Conservation (phyloP, 2,113 vertebrate genomes). For the Ictalurus punctatus region DNA sequence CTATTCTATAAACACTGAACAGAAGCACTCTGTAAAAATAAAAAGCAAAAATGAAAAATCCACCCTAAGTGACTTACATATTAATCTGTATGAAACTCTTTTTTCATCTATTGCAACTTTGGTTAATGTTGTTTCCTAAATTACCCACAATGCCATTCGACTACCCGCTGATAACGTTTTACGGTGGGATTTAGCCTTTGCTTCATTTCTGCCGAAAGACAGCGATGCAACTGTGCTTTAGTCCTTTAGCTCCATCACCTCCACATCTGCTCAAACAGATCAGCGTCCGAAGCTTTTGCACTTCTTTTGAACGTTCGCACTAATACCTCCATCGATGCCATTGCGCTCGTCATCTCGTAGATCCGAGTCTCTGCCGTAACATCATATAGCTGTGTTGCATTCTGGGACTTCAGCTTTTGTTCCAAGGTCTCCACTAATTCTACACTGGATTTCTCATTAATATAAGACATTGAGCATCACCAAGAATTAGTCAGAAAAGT, state of each 20-base stretch:
- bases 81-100: neutral
- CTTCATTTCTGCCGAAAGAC: no score
- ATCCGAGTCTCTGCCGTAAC: neutral
- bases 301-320: no score
- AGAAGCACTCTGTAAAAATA: neutral
- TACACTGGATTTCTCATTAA: neutral
- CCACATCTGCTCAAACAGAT: no score
- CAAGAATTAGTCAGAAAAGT: neutral
- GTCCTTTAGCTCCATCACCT: neutral
- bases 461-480: neutral
- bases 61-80: no score
- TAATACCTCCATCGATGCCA: neutral
- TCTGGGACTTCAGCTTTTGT: neutral
- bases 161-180: no score
- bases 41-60: no score
- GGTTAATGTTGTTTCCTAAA: neutral
- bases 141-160: no score
- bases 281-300: no score
- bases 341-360: no score
- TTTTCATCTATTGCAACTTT: neutral
- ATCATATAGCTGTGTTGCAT: neutral
- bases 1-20: neutral
- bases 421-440: no score
- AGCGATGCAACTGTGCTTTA: neutral
- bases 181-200: no score